These are phyloP conservation scores for Henricia sp. DNA, from an alignment of 53 echinoderm and acorn worm species.

Conservation along the genomic window DNA sequence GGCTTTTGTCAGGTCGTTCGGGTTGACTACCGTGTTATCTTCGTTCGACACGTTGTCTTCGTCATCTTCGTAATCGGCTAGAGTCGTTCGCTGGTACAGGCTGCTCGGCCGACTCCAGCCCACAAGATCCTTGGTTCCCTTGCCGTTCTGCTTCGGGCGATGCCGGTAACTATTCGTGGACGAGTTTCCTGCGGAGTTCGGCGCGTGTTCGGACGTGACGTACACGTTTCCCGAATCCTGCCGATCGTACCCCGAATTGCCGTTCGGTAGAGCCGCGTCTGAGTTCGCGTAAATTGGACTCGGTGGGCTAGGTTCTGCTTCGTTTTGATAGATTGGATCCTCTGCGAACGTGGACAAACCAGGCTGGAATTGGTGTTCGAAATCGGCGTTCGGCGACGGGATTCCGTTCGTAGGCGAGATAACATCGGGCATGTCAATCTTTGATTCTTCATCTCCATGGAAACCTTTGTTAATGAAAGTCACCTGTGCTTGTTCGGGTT, in stretches of 20 bases:
- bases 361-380: neutral
- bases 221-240: neutral
- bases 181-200: neutral
- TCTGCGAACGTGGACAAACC: slow-evolving; percentile 24
- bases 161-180: slow-evolving; percentile 7
- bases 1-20: neutral
- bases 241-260: neutral
- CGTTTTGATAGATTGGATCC: slow-evolving; percentile 1
- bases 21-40: neutral
- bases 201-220: neutral
- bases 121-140: slow-evolving; percentile 26
- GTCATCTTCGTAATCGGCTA: neutral
- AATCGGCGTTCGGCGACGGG: neutral
- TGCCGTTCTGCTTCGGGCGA: slow-evolving; percentile 32
- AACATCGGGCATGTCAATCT: slow-evolving; percentile 18
- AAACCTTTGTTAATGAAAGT: slow-evolving; percentile 42
- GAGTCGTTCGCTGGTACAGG: slow-evolving; percentile 39
- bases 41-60: slow-evolving; percentile 10
- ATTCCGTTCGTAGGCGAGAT: neutral
- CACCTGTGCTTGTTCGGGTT: slow-evolving; percentile 16
- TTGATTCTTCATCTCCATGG: neutral
- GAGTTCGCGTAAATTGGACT: slow-evolving; percentile 25
- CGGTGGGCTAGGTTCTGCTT: neutral
- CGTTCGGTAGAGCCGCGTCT: neutral
- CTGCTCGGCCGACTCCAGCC: slow-evolving; percentile 51